phyloP scores from a whole-genome alignment of 2,888 invertebrate genomes.

The Ectobius pallidus region DNA sequence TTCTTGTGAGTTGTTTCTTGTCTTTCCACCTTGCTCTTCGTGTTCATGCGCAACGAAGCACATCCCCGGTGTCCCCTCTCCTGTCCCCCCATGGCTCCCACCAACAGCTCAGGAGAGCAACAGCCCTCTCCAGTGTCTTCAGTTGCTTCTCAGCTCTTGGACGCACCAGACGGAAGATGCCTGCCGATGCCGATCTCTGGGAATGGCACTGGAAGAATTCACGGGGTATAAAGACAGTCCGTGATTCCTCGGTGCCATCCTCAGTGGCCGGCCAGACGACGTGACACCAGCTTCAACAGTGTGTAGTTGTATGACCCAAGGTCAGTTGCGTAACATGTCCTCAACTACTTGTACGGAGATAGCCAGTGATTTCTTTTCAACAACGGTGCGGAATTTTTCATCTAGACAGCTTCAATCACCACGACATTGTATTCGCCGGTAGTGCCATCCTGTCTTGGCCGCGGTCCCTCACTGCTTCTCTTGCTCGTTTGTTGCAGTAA shows the following conservation, averaged over 20 bases:
- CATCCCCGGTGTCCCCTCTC: conserved; percentile 42
- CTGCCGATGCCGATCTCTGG: conserved; percentile 26
- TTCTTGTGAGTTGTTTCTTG: not conserved
- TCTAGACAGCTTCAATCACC: too few relatives aligned
- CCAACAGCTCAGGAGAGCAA: conserved; percentile 19
- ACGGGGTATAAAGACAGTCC: conserved; percentile 69
- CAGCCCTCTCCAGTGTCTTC: conserved; percentile 27
- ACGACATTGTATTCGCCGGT: too few relatives aligned
- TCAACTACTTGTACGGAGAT: too few relatives aligned
- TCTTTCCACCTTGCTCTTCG: conserved; percentile 9
- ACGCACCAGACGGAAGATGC: not conserved
- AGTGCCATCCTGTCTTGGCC: too few relatives aligned
- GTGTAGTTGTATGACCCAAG: too few relatives aligned
- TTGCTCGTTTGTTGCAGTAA: too few relatives aligned
- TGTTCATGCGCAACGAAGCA: conserved; percentile 40
- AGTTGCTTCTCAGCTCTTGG: conserved; percentile 27
- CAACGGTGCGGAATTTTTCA: too few relatives aligned
- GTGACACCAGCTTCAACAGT: too few relatives aligned
- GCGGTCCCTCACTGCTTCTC: too few relatives aligned
- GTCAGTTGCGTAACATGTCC: too few relatives aligned
- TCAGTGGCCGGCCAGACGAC: conserved; percentile 27
- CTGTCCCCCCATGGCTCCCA: conserved; percentile 7
- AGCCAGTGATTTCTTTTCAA: too few relatives aligned
- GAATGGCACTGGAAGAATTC: conserved; percentile 89
- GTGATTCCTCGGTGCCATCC: conserved; percentile 76